Conservation (phyloP, 92 coral and sea anemone genomes). For the Paramuricea clavata region DNA sequence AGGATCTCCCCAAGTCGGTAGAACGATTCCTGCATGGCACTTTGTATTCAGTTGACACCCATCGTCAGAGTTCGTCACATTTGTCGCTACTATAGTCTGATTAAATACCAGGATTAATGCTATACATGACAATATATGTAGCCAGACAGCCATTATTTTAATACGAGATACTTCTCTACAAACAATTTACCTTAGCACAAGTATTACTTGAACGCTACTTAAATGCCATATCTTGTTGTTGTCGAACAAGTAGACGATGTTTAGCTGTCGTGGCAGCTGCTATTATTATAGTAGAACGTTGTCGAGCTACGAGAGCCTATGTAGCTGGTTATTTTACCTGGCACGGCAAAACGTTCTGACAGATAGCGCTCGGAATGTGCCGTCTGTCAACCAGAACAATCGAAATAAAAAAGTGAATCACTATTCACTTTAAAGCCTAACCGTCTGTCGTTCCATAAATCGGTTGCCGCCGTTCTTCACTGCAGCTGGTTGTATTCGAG, state of each 20-base stretch:
- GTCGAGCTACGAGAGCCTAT: background rate
- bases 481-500: constrained; percentile 40
- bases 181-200: background rate
- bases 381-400: background rate
- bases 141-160: constrained; percentile 8
- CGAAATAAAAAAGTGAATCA: background rate
- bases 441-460: constrained; percentile 15
- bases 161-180: background rate
- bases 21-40: constrained; percentile 80
- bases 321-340: background rate
- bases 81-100: background rate
- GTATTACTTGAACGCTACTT: background rate
- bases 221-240: background rate
- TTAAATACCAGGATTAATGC: background rate
- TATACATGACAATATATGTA: background rate
- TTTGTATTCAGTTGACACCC: constrained; percentile 63
- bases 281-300: background rate
- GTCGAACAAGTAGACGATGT: background rate
- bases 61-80: constrained; percentile 26
- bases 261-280: background rate
- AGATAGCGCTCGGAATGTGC: background rate
- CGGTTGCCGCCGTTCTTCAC: background rate
- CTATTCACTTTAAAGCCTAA: background rate
- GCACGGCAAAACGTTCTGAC: background rate
- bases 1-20: constrained; percentile 82